These are phyloP conservation scores for Ganaspis sp. DNA, from an alignment of 1,140 invertebrate species.

Conservation along the genomic window DNA sequence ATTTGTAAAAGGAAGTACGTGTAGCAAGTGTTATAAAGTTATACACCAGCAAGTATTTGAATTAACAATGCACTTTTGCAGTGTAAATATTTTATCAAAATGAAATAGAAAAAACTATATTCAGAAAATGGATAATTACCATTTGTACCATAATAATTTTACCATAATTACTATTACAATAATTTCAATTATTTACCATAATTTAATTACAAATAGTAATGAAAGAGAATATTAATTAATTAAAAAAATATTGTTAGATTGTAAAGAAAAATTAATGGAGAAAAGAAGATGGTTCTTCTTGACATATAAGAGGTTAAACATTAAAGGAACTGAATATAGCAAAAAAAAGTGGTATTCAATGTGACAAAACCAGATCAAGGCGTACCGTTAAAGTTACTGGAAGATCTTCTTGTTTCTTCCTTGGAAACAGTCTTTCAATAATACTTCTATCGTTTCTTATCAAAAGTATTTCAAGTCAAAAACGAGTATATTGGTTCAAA, in stretches of 20 bases:
- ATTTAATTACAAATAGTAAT: neutral
- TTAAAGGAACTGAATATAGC: neutral
- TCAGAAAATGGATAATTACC: too few relatives aligned
- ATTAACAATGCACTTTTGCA: too few relatives aligned
- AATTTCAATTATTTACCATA: too few relatives aligned
- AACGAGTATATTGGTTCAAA: constrained; percentile 13
- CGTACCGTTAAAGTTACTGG: constrained; percentile 7
- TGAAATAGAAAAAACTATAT: too few relatives aligned
- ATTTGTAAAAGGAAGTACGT: too few relatives aligned
- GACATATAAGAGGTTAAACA: neutral
- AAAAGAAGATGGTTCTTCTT: neutral
- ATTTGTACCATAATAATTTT: too few relatives aligned
- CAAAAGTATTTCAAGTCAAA: neutral
- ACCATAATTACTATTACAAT: too few relatives aligned
- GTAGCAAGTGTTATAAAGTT: too few relatives aligned
- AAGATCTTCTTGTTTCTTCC: neutral
- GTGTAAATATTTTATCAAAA: too few relatives aligned
- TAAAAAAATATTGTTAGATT: neutral
- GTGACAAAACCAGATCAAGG: constrained; percentile 25
- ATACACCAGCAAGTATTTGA: too few relatives aligned
- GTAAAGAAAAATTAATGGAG: neutral
- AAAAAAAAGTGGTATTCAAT: constrained; percentile 18
- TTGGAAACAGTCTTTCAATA: constrained; percentile 18
- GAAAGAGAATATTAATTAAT: neutral
- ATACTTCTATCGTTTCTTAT: neutral